These are phyloP conservation scores for Halcyon leucocephala DNA, from an alignment of 2,797 vertebrate species.

Conservation along the genomic window DNA sequence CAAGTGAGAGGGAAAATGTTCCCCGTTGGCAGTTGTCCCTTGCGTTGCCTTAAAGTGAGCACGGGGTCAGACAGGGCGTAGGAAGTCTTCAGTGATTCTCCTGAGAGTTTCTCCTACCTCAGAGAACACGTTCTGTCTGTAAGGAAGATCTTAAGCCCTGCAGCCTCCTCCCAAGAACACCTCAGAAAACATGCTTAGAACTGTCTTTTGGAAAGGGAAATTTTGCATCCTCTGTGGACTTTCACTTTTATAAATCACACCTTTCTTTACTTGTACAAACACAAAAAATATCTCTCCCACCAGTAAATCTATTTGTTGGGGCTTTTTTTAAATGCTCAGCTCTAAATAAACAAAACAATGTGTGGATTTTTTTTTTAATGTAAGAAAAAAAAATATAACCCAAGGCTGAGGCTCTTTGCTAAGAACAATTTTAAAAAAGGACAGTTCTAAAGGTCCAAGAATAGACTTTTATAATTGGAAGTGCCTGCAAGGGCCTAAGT, in stretches of 20 bases:
- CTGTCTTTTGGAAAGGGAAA: neutral
- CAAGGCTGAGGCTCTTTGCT: slow-evolving; percentile 21
- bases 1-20: neutral
- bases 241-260: slow-evolving; percentile 26
- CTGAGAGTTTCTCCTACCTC: neutral
- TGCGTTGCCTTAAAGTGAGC: neutral
- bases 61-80: neutral
- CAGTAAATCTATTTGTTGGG: neutral
- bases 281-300: slow-evolving; percentile 33
- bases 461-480: slow-evolving; percentile 81
- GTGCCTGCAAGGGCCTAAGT: slow-evolving; percentile 72
- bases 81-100: neutral
- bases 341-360: slow-evolving; percentile 60
- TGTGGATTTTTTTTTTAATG: rapidly evolving
- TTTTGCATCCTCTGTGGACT: neutral
- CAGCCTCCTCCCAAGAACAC: neutral
- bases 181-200: slow-evolving; percentile 4
- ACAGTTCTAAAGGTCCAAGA: slow-evolving; percentile 72
- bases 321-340: neutral
- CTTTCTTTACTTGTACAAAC: slow-evolving; percentile 28
- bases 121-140: neutral
- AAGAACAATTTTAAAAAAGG: slow-evolving; percentile 68
- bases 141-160: neutral
- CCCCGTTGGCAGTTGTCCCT: neutral
- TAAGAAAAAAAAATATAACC: slow-evolving; percentile 6